Evolutionary conservation across 2,797 vertebrate species (phyloP).

Genomic region (Siniperca obscura): DNA sequence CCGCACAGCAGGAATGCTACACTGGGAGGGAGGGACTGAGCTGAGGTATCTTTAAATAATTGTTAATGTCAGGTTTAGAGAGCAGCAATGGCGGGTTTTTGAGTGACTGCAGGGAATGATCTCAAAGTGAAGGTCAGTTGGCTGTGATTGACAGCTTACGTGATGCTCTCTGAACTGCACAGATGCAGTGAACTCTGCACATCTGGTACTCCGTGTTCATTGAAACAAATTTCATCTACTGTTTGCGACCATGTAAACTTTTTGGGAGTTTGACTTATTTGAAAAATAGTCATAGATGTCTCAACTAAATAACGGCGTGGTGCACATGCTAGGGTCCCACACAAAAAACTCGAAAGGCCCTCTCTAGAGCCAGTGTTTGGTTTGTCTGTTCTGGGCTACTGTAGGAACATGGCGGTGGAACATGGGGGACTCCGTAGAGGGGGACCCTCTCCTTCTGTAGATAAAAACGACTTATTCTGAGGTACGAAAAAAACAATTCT

Average conservation of each 20-base stretch:
- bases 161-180: neutral
- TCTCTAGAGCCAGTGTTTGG: too few relatives aligned
- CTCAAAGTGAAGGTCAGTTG: neutral
- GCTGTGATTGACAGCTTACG: neutral
- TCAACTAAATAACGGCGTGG: neutral
- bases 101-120: neutral
- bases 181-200: constrained; percentile 12
- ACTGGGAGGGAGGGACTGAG: neutral
- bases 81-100: neutral
- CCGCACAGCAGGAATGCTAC: constrained; percentile 3
- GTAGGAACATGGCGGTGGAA: too few relatives aligned
- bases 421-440: too few relatives aligned
- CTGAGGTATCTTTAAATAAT: constrained; percentile 16
- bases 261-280: neutral
- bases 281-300: neutral
- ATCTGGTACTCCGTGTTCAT: neutral
- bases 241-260: neutral
- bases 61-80: neutral
- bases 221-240: neutral
- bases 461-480: too few relatives aligned
- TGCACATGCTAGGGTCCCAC: neutral
- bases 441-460: too few relatives aligned
- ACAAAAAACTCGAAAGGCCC: neutral
- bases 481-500: too few relatives aligned
- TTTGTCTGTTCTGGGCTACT: too few relatives aligned